phyloP scores from a whole-genome alignment of 2,888 invertebrate species.

The Cryptosula pallasiana region DNA sequence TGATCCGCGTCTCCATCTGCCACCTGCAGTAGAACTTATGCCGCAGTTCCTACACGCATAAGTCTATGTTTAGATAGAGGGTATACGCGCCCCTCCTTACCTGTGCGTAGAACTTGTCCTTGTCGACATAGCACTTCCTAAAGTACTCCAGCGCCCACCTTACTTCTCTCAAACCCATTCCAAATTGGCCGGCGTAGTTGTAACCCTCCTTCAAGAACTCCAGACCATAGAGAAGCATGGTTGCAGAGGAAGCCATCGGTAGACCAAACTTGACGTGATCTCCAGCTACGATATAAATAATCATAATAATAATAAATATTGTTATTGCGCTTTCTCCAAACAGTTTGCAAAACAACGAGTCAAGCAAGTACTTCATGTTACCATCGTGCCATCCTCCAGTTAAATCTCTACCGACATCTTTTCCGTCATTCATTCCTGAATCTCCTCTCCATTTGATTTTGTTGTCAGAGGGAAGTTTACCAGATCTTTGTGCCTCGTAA shows the following conservation, averaged over 20 bases:
- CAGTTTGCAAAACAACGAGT: too few species aligned
- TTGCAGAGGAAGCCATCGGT: slow-evolving; percentile 39
- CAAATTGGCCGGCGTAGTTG: slow-evolving; percentile 33
- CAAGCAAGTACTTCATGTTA: too few species aligned
- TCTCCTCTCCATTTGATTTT: slow-evolving; percentile 44
- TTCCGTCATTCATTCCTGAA: slow-evolving; percentile 42
- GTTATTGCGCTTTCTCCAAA: too few species aligned
- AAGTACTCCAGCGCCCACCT: slow-evolving; percentile 63
- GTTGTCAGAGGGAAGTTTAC: slow-evolving; percentile 42
- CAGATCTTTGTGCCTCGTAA: slow-evolving; percentile 48
- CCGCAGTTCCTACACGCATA: too few species aligned
- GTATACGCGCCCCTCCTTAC: slow-evolving; percentile 51
- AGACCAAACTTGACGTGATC: slow-evolving; percentile 43
- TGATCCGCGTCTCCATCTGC: slow-evolving; percentile 58
- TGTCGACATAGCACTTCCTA: slow-evolving; percentile 56
- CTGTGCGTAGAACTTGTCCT: slow-evolving; percentile 48
- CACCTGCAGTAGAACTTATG: slow-evolving; percentile 30
- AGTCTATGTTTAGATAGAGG: background rate
- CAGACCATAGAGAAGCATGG: slow-evolving; percentile 38
- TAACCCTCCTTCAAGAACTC: slow-evolving; percentile 38
- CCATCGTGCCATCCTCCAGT: slow-evolving; percentile 50
- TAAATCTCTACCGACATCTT: slow-evolving; percentile 41
- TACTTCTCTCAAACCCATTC: slow-evolving; percentile 43
- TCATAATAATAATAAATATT: too few species aligned
- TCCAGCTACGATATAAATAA: slow-evolving; percentile 32